phyloP scores from a whole-genome alignment of 2,113 vertebrate genomes.

The Chionodraco myersi region DNA sequence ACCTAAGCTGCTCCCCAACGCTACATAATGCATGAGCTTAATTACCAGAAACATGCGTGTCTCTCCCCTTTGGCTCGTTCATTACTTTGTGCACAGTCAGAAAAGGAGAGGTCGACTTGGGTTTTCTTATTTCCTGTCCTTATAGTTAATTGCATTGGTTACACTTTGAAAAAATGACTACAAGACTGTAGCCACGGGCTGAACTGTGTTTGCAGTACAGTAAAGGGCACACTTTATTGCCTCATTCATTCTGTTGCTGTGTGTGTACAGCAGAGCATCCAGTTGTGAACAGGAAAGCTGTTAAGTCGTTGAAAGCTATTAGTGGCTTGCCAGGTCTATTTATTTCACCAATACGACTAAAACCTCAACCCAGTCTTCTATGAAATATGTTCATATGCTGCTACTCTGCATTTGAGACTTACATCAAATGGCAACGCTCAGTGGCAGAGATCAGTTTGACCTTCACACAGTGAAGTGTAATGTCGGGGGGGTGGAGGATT shows the following conservation, averaged over 20 bases:
- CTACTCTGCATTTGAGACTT: conserved; percentile 1
- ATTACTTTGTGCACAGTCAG: conserved; percentile 43
- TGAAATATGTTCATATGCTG: neutral
- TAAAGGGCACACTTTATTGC: conserved; percentile 44
- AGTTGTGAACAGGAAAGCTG: conserved; percentile 46
- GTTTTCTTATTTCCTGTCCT: conserved; percentile 33
- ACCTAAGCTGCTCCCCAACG: conserved; percentile 11
- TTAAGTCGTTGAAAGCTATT: conserved; percentile 55
- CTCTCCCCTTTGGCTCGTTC: conserved; percentile 50
- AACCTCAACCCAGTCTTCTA: neutral
- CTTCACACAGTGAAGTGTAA: neutral
- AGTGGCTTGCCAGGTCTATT: conserved; percentile 10
- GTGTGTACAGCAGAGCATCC: conserved; percentile 44
- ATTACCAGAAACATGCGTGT: conserved; percentile 60
- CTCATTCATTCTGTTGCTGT: conserved; percentile 29
- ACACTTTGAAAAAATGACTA: conserved; percentile 15
- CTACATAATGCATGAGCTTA: conserved; percentile 47
- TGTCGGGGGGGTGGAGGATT: neutral
- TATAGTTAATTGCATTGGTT: conserved; percentile 48
- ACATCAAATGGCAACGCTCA: neutral
- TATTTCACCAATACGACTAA: neutral
- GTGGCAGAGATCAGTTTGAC: conserved; percentile 19
- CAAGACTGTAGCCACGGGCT: conserved; percentile 23
- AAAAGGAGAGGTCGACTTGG: conserved; percentile 23
- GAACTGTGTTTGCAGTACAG: conserved; percentile 36